Evolutionary conservation across 2,113 vertebrate genomes (phyloP).

Genomic region (Caranx melampygus): DNA sequence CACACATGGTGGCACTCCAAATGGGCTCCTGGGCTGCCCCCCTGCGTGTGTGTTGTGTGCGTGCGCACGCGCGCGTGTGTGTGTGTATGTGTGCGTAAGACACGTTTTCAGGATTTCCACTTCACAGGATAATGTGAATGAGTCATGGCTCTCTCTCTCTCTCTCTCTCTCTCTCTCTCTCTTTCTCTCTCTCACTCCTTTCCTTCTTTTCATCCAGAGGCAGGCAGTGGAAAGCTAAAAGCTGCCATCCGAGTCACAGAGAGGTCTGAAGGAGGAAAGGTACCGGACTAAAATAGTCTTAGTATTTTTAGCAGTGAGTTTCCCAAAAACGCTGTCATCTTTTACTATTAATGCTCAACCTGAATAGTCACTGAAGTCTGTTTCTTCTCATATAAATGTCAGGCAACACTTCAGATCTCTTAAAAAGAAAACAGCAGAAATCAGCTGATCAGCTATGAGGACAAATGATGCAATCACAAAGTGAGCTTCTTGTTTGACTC

Average conservation of each 20-base stretch:
- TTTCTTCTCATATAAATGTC: slow-evolving; percentile 1
- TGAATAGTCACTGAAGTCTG: not conserved
- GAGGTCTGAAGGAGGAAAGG: slow-evolving; percentile 48
- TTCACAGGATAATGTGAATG: slow-evolving; percentile 77
- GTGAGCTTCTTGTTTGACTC: fast-evolving
- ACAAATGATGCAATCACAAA: not conserved
- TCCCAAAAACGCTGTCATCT: not conserved
- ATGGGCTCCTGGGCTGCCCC: slow-evolving; percentile 64
- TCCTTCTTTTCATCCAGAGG: slow-evolving; percentile 61
- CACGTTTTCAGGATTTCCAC: slow-evolving; percentile 78
- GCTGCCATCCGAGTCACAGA: slow-evolving; percentile 49
- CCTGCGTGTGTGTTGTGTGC: slow-evolving; percentile 7
- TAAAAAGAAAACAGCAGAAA: not conserved
- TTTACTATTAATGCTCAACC: not conserved
- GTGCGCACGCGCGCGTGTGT: slow-evolving; percentile 23
- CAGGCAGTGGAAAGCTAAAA: slow-evolving; percentile 63
- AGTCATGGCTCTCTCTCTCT: slow-evolving; percentile 62
- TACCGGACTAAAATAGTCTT: slow-evolving; percentile 19
- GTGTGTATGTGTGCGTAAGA: slow-evolving; percentile 45
- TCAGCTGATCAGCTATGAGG: not conserved
- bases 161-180: slow-evolving; percentile 51
- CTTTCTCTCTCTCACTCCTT: slow-evolving; percentile 36
- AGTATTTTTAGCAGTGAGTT: slow-evolving; percentile 39
- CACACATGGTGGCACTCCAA: slow-evolving; percentile 70
- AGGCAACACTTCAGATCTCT: not conserved